Conservation (phyloP, 2,888 invertebrate genomes). For the Drepana falcataria region DNA sequence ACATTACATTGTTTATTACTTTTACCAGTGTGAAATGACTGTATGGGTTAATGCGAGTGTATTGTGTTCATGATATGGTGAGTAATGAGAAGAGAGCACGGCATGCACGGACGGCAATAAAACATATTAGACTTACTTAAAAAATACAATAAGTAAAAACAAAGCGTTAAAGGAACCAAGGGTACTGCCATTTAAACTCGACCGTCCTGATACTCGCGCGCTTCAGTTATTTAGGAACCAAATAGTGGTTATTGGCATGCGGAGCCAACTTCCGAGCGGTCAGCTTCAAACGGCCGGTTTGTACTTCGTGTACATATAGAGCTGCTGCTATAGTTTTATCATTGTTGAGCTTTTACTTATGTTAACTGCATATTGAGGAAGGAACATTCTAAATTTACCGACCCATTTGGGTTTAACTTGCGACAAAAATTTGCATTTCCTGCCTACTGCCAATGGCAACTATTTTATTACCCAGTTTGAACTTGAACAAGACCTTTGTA, state of each 20-base stretch:
- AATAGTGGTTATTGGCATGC: too few relatives aligned
- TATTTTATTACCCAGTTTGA: conserved; percentile 2
- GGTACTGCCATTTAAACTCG: too few relatives aligned
- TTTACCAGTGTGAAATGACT: background rate
- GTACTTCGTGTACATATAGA: background rate
- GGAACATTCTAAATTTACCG: conserved; percentile 8
- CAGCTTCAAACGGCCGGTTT: too few relatives aligned
- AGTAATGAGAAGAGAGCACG: too few relatives aligned
- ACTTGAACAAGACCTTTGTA: conserved; percentile 2
- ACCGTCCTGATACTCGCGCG: too few relatives aligned
- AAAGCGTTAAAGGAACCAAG: too few relatives aligned
- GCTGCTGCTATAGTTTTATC: conserved; percentile 26
- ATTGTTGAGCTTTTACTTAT: conserved; percentile 37
- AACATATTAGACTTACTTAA: too few relatives aligned
- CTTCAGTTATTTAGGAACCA: too few relatives aligned
- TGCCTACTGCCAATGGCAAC: background rate
- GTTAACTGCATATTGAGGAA: conserved; percentile 12
- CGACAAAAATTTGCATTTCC: conserved; percentile 6
- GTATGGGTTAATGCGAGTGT: background rate
- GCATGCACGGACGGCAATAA: too few relatives aligned
- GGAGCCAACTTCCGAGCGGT: too few relatives aligned
- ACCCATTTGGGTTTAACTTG: conserved; percentile 11
- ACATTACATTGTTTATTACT: background rate
- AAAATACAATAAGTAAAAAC: too few relatives aligned
- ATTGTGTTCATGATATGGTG: too few relatives aligned